phyloP scores from a whole-genome alignment of 1,140 invertebrate species.

The Drosophila littoralis region DNA sequence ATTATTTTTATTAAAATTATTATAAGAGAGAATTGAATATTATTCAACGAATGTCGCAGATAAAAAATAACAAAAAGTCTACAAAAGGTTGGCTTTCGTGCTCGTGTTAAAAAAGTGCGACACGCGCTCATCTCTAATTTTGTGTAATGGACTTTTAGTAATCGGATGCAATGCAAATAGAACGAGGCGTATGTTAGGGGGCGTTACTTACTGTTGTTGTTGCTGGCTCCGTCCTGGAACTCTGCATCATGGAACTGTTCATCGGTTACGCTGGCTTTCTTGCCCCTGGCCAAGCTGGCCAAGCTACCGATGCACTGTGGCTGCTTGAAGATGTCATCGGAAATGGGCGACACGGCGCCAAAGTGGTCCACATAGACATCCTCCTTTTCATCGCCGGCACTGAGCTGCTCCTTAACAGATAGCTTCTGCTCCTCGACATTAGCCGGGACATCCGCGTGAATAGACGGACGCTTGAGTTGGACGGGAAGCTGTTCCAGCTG shows the following conservation, averaged over 20 bases:
- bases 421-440: constrained; percentile 62
- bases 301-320: constrained; percentile 51
- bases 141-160: not conserved
- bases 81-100: too few relatives aligned
- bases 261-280: not conserved
- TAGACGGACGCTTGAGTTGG: constrained; percentile 45
- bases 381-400: constrained; percentile 75
- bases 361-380: constrained; percentile 71
- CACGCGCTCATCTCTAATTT: not conserved
- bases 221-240: constrained; percentile 52
- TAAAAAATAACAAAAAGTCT: not conserved
- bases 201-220: constrained; percentile 59
- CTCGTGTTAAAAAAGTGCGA: not conserved
- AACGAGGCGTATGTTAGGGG: not conserved
- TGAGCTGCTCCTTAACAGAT: constrained; percentile 75
- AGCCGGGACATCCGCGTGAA: constrained; percentile 30
- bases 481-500: not conserved
- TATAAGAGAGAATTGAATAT: too few relatives aligned
- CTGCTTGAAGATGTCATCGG: constrained; percentile 66
- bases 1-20: too few relatives aligned
- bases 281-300: constrained; percentile 39
- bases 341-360: constrained; percentile 63
- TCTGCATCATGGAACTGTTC: constrained; percentile 44
- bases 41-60: not conserved
- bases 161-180: not conserved